These are phyloP conservation scores for Phyllotreta striolata DNA, from an alignment of 2,888 invertebrate genomes.

Conservation along the genomic window DNA sequence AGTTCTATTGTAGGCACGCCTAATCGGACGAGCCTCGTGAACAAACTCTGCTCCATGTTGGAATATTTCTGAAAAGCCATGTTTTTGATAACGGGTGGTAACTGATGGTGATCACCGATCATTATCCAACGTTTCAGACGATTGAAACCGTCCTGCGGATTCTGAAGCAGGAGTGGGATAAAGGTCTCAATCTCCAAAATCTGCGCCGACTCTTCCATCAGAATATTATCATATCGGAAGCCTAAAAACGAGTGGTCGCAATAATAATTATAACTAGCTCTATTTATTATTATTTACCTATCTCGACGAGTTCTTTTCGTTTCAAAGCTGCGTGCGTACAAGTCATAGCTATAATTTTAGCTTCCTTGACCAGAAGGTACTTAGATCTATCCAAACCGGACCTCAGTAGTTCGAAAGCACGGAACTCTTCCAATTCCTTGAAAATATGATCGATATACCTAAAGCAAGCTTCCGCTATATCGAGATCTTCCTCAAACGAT, in stretches of 20 bases:
- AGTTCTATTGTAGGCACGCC: constrained; percentile 97
- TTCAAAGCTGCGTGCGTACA: constrained; percentile 99
- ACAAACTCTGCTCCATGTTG: constrained; percentile 99
- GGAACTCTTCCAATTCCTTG: constrained; percentile 95
- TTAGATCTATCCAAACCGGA: constrained; percentile 96
- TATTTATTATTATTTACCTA: constrained; percentile 67
- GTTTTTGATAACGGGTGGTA: constrained; percentile 99
- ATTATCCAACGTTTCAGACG: constrained; percentile 99
- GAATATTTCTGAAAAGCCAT: constrained; percentile 99
- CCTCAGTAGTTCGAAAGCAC: constrained; percentile 95
- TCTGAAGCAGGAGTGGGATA: constrained; percentile 97
- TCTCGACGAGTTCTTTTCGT: constrained; percentile 92
- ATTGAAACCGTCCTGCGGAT: constrained; percentile 95
- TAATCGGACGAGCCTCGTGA: constrained; percentile 93
- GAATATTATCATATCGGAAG: constrained; percentile 97
- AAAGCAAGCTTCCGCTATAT: constrained; percentile 92
- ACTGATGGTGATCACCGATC: constrained; percentile 99
- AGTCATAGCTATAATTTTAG: constrained; percentile 99
- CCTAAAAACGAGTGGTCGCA: constrained; percentile 58
- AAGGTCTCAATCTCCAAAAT: constrained; percentile 99
- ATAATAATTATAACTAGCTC: not conserved
- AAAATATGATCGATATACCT: constrained; percentile 95
- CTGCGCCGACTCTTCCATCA: constrained; percentile 99
- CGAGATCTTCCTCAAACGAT: constrained; percentile 81
- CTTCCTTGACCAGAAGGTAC: constrained; percentile 96